Conservation (phyloP, 2,113 vertebrate genomes). For the Sinocyclocheilus rhinocerous region DNA sequence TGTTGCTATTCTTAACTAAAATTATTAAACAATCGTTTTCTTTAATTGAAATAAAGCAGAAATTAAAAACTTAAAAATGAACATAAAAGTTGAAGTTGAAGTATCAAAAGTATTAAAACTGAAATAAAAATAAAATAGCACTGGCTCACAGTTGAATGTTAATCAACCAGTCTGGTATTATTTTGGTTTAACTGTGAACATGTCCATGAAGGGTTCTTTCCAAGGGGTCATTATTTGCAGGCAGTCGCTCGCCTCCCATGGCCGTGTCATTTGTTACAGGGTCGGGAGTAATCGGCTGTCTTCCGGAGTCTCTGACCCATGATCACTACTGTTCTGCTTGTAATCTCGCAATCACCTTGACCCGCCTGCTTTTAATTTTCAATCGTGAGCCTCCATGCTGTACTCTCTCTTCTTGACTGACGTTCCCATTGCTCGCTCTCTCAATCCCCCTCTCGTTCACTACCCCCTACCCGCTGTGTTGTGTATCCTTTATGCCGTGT, state of each 20-base stretch:
- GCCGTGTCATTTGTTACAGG: conserved; percentile 68
- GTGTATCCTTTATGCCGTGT: conserved; percentile 37
- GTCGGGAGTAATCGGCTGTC: conserved; percentile 63
- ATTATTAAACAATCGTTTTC: neutral
- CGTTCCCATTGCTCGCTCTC: neutral
- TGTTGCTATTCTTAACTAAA: neutral
- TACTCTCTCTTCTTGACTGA: conserved; percentile 47
- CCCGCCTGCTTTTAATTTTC: conserved; percentile 72
- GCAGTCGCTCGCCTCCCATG: conserved; percentile 51
- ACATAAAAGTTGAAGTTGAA: neutral
- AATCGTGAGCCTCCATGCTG: conserved; percentile 66
- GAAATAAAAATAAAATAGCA: neutral
- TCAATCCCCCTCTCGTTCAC: neutral
- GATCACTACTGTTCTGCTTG: conserved; percentile 66
- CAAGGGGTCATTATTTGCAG: conserved; percentile 41
- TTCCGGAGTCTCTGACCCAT: conserved; percentile 59
- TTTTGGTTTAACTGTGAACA: neutral
- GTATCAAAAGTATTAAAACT: neutral
- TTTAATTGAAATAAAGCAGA: neutral
- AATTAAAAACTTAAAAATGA: neutral
- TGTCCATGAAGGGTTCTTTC: conserved; percentile 12
- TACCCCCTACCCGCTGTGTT: conserved; percentile 4
- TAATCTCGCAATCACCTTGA: conserved; percentile 74
- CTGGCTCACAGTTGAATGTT: neutral
- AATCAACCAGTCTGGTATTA: neutral